These are phyloP conservation scores for Corydoras sp. DNA, from an alignment of 2,113 vertebrate genomes.

Conservation along the genomic window DNA sequence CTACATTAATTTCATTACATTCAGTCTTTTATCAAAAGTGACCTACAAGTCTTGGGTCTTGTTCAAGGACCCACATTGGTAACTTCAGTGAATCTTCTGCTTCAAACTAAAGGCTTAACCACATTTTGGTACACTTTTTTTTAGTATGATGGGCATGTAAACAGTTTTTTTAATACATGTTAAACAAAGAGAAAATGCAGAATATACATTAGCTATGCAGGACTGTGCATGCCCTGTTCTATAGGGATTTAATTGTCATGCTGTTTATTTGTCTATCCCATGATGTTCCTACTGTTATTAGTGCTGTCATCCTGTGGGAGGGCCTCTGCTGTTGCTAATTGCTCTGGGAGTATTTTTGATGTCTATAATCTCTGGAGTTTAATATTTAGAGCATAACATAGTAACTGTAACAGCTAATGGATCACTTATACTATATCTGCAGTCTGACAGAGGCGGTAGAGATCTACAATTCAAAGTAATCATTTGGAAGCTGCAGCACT, in stretches of 20 bases:
- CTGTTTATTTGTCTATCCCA: slow-evolving; percentile 32
- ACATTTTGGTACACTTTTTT: too few relatives aligned
- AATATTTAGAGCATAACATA: slow-evolving; percentile 43
- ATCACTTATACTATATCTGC: slow-evolving; percentile 29
- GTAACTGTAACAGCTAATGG: slow-evolving; percentile 45
- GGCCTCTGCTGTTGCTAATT: slow-evolving; percentile 57
- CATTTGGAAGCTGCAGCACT: slow-evolving; percentile 6
- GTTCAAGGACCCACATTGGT: too few relatives aligned
- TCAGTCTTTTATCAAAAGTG: too few relatives aligned
- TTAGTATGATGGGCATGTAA: too few relatives aligned
- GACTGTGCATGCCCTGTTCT: slow-evolving; percentile 11
- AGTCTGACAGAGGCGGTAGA: slow-evolving; percentile 19
- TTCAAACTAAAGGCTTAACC: too few relatives aligned
- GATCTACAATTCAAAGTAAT: slow-evolving; percentile 1
- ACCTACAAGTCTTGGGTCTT: too few relatives aligned
- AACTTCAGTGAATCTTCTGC: too few relatives aligned
- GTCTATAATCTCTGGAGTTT: slow-evolving; percentile 43
- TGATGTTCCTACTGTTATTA: slow-evolving; percentile 45
- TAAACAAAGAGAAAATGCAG: background rate
- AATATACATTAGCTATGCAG: background rate
- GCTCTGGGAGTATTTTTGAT: slow-evolving; percentile 70
- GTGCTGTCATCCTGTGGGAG: slow-evolving; percentile 55
- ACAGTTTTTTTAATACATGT: background rate
- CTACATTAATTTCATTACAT: too few relatives aligned
- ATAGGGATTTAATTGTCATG: slow-evolving; percentile 18